These are phyloP conservation scores for Leucosticte australis DNA, from an alignment of 2,113 vertebrate genomes.

Conservation along the genomic window DNA sequence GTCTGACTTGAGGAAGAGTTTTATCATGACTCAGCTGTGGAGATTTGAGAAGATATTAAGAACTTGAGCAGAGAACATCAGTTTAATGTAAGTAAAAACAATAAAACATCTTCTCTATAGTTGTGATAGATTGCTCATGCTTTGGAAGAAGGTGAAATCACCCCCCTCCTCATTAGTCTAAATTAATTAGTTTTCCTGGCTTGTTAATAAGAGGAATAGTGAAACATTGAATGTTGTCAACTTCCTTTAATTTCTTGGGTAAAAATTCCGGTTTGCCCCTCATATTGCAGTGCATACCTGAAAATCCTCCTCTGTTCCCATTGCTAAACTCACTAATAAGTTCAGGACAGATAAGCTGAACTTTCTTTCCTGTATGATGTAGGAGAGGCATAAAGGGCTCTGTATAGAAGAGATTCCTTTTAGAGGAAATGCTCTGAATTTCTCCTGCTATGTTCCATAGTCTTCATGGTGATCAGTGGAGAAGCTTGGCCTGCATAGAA, in stretches of 20 bases:
- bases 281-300: neutral
- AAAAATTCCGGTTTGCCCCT: neutral
- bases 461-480: fast-evolving
- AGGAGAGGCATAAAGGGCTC: neutral
- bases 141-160: neutral
- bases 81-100: neutral
- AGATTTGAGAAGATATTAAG: neutral
- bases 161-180: neutral
- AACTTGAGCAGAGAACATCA: neutral
- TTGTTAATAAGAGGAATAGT: neutral
- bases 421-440: neutral
- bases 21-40: neutral
- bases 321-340: neutral
- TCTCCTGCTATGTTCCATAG: neutral
- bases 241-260: neutral
- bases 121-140: neutral
- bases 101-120: neutral
- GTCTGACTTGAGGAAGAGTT: neutral
- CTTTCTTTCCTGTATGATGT: neutral
- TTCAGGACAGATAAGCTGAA: neutral
- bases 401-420: neutral
- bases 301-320: neutral
- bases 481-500: neutral
- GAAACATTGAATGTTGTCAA: neutral
- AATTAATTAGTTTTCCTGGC: neutral